Evolutionary conservation across 2,888 invertebrate species (phyloP).

Genomic region (Argyra leucocephala): DNA sequence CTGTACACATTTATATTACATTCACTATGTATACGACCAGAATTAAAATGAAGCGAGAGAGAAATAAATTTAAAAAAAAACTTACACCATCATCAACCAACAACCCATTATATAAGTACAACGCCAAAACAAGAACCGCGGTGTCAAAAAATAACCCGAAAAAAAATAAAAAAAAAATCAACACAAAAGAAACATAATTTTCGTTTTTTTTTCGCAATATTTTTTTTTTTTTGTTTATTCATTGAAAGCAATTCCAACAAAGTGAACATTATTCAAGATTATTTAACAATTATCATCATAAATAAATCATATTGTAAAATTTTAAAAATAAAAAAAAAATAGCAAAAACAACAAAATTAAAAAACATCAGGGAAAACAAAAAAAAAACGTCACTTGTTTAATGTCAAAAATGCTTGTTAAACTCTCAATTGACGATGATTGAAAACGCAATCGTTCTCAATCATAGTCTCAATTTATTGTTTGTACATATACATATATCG

Average conservation of each 20-base stretch:
- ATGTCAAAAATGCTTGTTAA: not conserved
- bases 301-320: constrained; percentile 2
- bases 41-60: too few relatives aligned
- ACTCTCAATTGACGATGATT: not conserved
- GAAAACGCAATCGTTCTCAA: not conserved
- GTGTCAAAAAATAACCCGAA: not conserved
- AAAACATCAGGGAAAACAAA: not conserved
- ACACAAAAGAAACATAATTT: not conserved
- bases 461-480: not conserved
- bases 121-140: not conserved
- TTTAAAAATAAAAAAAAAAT: not conserved
- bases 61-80: too few relatives aligned
- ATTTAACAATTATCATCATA: constrained; percentile 3
- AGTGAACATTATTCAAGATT: constrained; percentile 3
- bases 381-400: not conserved
- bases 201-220: not conserved
- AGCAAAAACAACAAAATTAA: not conserved
- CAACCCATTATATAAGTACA: too few relatives aligned
- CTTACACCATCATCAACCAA: too few relatives aligned
- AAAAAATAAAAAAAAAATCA: not conserved
- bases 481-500: not conserved
- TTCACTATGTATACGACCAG: too few relatives aligned
- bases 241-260: not conserved
- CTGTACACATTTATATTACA: too few relatives aligned
- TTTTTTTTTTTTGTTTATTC: not conserved